Percentiles rank a stretch among this genome's conserved stretches.
Conservation (phyloP, 2,797 vertebrate species). For the Choloepus didactylus region DNA sequence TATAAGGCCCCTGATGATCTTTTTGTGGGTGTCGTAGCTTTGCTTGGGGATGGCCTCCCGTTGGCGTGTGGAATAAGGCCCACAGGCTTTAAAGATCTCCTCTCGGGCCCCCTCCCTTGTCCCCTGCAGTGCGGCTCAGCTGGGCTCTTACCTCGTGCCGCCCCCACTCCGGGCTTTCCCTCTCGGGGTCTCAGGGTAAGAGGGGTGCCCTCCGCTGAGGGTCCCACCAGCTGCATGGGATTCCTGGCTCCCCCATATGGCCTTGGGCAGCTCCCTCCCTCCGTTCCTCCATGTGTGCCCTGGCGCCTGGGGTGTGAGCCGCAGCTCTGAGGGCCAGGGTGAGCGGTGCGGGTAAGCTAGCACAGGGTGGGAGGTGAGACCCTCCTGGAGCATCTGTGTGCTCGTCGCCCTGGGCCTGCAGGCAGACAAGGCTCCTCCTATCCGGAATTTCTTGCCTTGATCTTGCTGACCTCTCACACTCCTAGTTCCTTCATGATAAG, state of each 20-base stretch:
- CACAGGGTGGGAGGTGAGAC: too few species aligned
- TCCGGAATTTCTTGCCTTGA: neutral
- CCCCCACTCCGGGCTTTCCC: too few species aligned
- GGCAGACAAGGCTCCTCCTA: neutral
- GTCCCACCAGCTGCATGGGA: neutral
- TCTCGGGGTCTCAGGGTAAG: neutral
- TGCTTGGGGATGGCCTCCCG: neutral
- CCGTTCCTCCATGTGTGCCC: neutral
- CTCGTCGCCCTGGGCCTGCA: neutral
- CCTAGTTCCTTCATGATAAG: neutral
- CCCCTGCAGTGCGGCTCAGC: neutral
- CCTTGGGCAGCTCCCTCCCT: neutral
- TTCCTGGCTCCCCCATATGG: neutral
- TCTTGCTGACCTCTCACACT: neutral
- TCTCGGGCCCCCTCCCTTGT: neutral
- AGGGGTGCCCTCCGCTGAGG: too few species aligned
- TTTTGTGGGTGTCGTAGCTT: neutral
- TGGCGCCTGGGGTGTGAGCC: neutral
- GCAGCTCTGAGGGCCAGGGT: neutral
- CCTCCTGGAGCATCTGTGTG: neutral
- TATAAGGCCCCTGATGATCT: neutral
- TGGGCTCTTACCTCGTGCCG: neutral
- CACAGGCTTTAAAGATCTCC: neutral
- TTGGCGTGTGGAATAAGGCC: neutral
- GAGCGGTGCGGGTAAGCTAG: neutral